Base-by-base conservation (phyloP, 2,888 invertebrate genomes). In the Deladenus siricidicola region DNA sequence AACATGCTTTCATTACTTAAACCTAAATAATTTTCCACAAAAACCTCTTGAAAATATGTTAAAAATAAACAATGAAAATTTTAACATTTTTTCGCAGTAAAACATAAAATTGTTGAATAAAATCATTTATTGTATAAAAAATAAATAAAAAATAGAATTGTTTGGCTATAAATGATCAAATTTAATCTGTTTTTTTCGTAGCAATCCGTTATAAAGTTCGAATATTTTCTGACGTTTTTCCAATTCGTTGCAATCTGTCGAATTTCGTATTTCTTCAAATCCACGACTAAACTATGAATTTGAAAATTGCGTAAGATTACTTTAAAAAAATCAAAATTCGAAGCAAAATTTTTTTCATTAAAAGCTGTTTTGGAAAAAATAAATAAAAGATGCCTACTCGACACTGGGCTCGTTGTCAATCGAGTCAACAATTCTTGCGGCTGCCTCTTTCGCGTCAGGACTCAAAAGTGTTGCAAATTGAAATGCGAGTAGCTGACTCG, bases 181-280 rank as follows among this genome's bases (percentile, higher is more conserved):
- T 39, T 39, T 53, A n/a, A 34, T 17, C 39, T 53, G 53, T 21
- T 53, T 53, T 39, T 53, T 53, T 34, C 53, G 53, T 1, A 21
- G 30, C 53, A 53, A 53, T 26, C 23, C 29, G 23, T 55, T 45
- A 26, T 57, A 62, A 29, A 48, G 24, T 21, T 63, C 63, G 42
- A 63, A 57, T n/a, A 63, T 43, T 28, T 26, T 45, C 34, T 63
- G 52, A 24, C 63, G 50, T 26, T 57, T 62, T 24, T 63, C 56
- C 45, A 63, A 24, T 24, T 63, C 63, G 23, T 17, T 45, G 24
- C 49, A 19, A 6, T 30, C 61, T 10, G 24, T 8, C 14, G 48
- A 57, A 28, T 29, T 47, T 1, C 44, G 56, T n/a, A 58, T 52
- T n/a, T 21, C 53, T n/a, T 53, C 45, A 8, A 53, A 43, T 6